Evolutionary conservation across 2,113 vertebrate genomes (phyloP).

Genomic region (Ammodytes dubius): DNA sequence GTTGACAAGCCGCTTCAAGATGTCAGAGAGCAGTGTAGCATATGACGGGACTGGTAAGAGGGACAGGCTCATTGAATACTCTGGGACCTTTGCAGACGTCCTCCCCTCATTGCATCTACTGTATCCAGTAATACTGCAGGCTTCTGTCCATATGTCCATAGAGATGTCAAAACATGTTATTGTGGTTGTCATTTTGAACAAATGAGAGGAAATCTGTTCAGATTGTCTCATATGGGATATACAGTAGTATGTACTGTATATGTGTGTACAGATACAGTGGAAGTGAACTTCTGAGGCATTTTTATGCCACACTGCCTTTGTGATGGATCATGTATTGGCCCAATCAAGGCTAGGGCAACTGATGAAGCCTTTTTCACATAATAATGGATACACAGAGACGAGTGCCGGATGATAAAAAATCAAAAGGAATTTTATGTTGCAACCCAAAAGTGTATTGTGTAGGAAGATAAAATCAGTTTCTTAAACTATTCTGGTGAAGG

Average conservation of each 20-base stretch:
- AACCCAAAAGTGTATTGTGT: background rate
- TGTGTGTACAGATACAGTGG: conserved; percentile 1
- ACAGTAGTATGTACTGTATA: background rate
- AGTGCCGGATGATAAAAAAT: conserved; percentile 3
- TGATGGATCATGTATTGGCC: background rate
- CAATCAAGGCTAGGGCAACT: background rate
- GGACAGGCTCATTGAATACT: conserved; percentile 6
- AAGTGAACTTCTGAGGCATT: background rate
- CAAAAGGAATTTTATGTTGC: background rate
- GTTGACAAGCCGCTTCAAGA: conserved; percentile 47
- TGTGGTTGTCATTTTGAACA: conserved; percentile 5
- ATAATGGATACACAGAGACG: background rate
- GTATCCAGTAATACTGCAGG: conserved; percentile 13
- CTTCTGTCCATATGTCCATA: conserved; percentile 18
- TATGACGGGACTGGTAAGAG: conserved; percentile 45
- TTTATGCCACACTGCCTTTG: background rate
- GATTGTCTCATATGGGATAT: conserved; percentile 19
- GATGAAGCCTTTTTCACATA: background rate
- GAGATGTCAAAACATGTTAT: conserved; percentile 43
- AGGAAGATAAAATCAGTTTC: background rate
- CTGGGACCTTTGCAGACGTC: conserved; percentile 14
- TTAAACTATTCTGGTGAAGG: background rate
- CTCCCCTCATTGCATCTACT: conserved; percentile 29
- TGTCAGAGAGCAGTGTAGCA: conserved; percentile 57
- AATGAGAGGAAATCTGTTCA: conserved; percentile 26